Conservation (phyloP, 2,113 vertebrate genomes). For the Epinephelus cyanopodus region DNA sequence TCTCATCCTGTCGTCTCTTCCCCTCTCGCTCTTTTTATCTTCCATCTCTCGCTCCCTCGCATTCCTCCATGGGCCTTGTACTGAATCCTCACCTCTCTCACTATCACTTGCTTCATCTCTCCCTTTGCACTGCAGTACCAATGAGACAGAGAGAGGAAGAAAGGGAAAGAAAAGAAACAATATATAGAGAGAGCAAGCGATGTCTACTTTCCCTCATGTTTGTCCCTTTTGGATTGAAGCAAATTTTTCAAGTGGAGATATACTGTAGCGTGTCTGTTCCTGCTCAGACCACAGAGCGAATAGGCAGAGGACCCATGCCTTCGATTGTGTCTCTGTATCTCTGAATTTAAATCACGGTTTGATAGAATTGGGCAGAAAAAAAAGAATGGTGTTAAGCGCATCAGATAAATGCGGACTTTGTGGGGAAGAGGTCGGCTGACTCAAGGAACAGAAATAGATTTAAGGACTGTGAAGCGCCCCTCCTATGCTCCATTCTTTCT, state of each 20-base stretch:
- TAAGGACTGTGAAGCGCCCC: slow-evolving; percentile 46
- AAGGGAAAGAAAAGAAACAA: slow-evolving; percentile 2
- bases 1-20: slow-evolving; percentile 79
- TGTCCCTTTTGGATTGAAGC: slow-evolving; percentile 54
- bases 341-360: slow-evolving; percentile 48
- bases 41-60: slow-evolving; percentile 65
- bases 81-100: slow-evolving; percentile 63
- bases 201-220: slow-evolving; percentile 48
- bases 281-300: slow-evolving; percentile 45
- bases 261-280: slow-evolving; percentile 30
- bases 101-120: slow-evolving; percentile 71
- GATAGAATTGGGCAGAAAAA: slow-evolving; percentile 40
- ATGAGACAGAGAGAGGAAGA: slow-evolving; percentile 26
- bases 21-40: slow-evolving; percentile 72
- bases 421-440: slow-evolving; percentile 42
- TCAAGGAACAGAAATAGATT: slow-evolving; percentile 61
- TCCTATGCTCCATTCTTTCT: slow-evolving; percentile 48
- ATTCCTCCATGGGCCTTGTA: slow-evolving; percentile 69
- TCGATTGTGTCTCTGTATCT: slow-evolving; percentile 42
- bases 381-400: slow-evolving; percentile 40
- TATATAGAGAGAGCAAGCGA: background rate
- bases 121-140: slow-evolving; percentile 54
- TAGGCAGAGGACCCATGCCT: slow-evolving; percentile 32
- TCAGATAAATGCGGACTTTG: slow-evolving; percentile 60
- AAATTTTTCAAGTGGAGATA: slow-evolving; percentile 63